These are phyloP conservation scores for Helobdella robusta DNA, from an alignment of 2,888 invertebrate species.

Conservation along the genomic window DNA sequence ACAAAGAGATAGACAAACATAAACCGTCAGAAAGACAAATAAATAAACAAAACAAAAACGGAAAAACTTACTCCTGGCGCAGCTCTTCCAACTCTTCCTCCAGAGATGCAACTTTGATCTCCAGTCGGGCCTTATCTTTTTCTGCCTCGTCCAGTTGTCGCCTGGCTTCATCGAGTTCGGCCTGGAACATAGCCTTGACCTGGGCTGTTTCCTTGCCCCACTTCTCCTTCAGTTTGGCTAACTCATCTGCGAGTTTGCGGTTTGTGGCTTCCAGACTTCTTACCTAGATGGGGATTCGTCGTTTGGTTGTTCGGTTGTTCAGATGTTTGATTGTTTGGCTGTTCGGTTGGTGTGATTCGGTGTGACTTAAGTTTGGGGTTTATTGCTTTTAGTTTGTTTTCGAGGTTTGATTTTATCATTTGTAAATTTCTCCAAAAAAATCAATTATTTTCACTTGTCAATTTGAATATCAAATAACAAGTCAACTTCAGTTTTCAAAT, in stretches of 20 bases:
- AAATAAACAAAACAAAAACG: background rate
- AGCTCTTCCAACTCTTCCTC: constrained; percentile 49
- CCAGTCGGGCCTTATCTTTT: constrained; percentile 51
- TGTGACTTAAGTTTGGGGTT: no score
- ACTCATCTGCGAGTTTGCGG: constrained; percentile 46
- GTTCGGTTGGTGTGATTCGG: no score
- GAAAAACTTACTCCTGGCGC: constrained; percentile 37
- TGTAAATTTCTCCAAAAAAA: no score
- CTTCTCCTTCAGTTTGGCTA: constrained; percentile 42
- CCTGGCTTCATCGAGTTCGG: constrained; percentile 51
- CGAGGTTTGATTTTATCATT: no score
- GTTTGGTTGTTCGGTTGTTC: no score
- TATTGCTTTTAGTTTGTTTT: no score
- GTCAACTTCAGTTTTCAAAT: no score
- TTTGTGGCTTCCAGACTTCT: constrained; percentile 50
- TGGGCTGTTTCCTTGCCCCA: constrained; percentile 41
- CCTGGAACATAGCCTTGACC: constrained; percentile 50
- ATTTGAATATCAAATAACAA: no score
- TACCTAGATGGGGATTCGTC: no score
- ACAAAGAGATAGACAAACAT: no score
- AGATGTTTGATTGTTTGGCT: no score
- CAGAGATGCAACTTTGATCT: constrained; percentile 49
- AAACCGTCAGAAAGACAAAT: background rate
- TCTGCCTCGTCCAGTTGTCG: constrained; percentile 51
- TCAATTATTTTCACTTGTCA: no score